Conservation (phyloP, 1,140 invertebrate genomes). For the Drosophila gunungcola region DNA sequence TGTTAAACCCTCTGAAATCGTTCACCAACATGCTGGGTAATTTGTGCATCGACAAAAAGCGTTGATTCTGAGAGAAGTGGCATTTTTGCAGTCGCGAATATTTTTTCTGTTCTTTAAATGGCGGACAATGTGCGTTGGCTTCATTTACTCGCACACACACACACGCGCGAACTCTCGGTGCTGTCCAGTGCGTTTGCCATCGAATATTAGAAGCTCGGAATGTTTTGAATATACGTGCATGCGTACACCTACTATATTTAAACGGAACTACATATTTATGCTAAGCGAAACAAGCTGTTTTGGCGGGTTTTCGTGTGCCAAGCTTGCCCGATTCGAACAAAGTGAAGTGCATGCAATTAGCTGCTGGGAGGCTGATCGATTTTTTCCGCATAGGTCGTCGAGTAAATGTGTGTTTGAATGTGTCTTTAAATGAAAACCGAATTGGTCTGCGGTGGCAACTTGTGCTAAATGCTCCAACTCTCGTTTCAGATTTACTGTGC, state of each 20-base stretch:
- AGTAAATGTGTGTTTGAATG: slow-evolving; percentile 33
- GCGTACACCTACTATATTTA: slow-evolving; percentile 30
- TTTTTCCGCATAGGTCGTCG: slow-evolving; percentile 36
- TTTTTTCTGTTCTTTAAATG: slow-evolving; percentile 75
- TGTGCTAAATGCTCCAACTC: slow-evolving; percentile 5
- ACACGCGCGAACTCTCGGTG: slow-evolving; percentile 6
- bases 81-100: slow-evolving; percentile 27
- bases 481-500: slow-evolving; percentile 35
- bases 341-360: not conserved
- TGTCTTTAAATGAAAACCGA: slow-evolving; percentile 10
- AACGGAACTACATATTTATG: slow-evolving; percentile 1
- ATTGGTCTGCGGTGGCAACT: not conserved
- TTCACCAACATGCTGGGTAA: slow-evolving; percentile 51
- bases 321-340: not conserved
- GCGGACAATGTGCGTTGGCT: slow-evolving; percentile 83
- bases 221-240: slow-evolving; percentile 17
- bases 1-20: slow-evolving; percentile 40
- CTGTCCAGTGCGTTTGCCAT: slow-evolving; percentile 16
- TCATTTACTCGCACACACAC: slow-evolving; percentile 49
- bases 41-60: slow-evolving; percentile 18
- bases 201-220: not conserved
- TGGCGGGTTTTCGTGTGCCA: slow-evolving; percentile 19
- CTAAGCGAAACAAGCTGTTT: slow-evolving; percentile 19
- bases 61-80: slow-evolving; percentile 19
- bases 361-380: slow-evolving; percentile 38